Percentiles rank a stretch among this genome's conserved stretches.
phyloP scores from a whole-genome alignment of 2,888 invertebrate genomes.

The Phengaris alcon region DNA sequence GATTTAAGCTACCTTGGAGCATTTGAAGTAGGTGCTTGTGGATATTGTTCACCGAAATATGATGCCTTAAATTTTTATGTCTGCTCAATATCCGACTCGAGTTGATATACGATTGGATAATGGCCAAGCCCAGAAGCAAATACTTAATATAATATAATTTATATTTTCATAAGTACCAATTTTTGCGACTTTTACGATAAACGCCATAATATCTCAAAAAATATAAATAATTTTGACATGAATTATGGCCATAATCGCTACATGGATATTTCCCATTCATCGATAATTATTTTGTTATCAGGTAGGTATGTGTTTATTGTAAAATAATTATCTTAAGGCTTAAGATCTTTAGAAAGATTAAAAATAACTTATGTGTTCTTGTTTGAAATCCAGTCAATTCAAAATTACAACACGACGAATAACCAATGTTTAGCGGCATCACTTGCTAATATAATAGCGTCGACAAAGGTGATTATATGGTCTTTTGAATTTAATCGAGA shows the following conservation, averaged over 20 bases:
- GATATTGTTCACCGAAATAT: slow-evolving; percentile 19
- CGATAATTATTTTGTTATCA: neutral
- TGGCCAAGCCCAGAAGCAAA: slow-evolving; percentile 7
- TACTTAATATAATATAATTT: slow-evolving; percentile 10
- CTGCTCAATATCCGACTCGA: slow-evolving; percentile 13
- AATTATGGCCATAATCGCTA: neutral
- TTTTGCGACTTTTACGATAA: neutral
- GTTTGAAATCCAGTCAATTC: neutral
- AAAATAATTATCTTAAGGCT: neutral
- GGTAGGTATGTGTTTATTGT: neutral
- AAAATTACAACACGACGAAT: neutral
- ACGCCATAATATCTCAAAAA: neutral
- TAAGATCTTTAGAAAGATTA: no score
- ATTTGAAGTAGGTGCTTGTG: slow-evolving; percentile 9
- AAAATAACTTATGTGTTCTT: no score
- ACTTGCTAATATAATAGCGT: neutral
- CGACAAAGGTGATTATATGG: slow-evolving; percentile 6
- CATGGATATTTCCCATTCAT: neutral
- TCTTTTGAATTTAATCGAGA: slow-evolving; percentile 13
- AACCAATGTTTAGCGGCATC: neutral
- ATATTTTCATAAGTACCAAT: slow-evolving; percentile 12
- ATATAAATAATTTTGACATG: neutral
- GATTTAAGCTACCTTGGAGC: slow-evolving; percentile 13
- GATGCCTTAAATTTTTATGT: slow-evolving; percentile 22
- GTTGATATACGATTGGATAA: slow-evolving; percentile 14